A percentile compares a stretch with the other conserved stretches of the same genome.
Conservation (phyloP, 2,113 vertebrate species). For the Xerus inauris region DNA sequence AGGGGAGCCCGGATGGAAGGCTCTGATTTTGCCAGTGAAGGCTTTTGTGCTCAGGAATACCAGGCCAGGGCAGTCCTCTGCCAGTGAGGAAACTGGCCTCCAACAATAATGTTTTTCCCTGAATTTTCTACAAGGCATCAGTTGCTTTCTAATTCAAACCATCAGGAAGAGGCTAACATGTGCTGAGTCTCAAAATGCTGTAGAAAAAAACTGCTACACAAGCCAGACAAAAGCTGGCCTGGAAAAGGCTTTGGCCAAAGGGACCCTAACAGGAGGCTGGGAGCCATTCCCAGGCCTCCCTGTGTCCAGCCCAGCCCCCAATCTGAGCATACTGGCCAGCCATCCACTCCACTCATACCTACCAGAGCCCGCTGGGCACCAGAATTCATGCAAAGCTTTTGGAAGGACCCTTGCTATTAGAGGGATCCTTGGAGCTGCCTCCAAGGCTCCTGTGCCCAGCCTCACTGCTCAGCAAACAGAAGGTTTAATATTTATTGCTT, state of each 20-base stretch:
- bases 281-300: neutral
- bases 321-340: neutral
- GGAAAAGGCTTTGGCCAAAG: neutral
- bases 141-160: constrained; percentile 76
- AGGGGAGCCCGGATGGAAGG: neutral
- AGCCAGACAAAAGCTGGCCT: neutral
- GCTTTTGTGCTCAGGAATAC: constrained; percentile 64
- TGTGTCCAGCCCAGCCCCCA: neutral
- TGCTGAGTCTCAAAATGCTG: constrained; percentile 44
- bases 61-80: constrained; percentile 45
- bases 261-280: neutral
- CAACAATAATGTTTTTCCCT: constrained; percentile 78
- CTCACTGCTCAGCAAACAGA: neutral
- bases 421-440: no score
- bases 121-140: constrained; percentile 69
- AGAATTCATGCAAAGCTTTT: neutral
- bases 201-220: neutral
- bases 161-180: constrained; percentile 33
- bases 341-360: neutral
- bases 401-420: no score
- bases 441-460: no score
- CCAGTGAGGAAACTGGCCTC: constrained; percentile 53
- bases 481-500: neutral
- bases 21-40: constrained; percentile 58
- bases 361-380: rapidly evolving